A percentile compares a stretch with the other conserved stretches of the same genome.
These are phyloP conservation scores for Seladonia tumulorum DNA, from an alignment of 2,888 invertebrate species.

Conservation along the genomic window DNA sequence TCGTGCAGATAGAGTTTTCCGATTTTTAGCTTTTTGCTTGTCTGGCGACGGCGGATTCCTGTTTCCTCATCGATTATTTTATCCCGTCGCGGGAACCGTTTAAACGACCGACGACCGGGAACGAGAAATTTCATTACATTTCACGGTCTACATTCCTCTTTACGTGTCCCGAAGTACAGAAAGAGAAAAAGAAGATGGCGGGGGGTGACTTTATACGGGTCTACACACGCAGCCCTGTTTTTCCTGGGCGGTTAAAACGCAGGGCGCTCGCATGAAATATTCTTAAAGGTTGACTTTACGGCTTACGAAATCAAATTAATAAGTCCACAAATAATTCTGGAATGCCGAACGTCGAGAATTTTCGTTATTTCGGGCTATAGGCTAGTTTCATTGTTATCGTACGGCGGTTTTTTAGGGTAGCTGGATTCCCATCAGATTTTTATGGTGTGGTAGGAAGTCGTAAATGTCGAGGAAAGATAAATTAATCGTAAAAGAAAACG, in stretches of 20 bases:
- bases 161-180: conserved; percentile 22
- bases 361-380: not conserved
- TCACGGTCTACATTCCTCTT: conserved; percentile 48
- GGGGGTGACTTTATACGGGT: conserved; percentile 29
- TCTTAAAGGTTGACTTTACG: conserved; percentile 63
- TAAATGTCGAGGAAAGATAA: not conserved
- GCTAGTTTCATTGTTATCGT: not conserved
- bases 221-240: conserved; percentile 28
- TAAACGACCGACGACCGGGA: conserved; percentile 17
- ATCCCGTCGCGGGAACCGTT: conserved; percentile 17
- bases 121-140: conserved; percentile 50
- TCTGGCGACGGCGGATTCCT: not conserved
- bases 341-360: not conserved
- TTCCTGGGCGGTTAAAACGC: conserved; percentile 43
- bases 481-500: not conserved
- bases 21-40: not conserved
- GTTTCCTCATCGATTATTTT: conserved; percentile 10
- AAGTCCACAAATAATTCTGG: conserved; percentile 23
- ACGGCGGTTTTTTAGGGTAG: not conserved
- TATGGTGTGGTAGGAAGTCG: not conserved
- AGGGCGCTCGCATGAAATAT: conserved; percentile 45
- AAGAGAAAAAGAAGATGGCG: not conserved
- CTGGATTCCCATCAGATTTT: not conserved
- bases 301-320: conserved; percentile 60
- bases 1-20: not conserved